These are phyloP conservation scores for Oreochromis aureus DNA, from an alignment of 2,113 vertebrate species.

Conservation along the genomic window DNA sequence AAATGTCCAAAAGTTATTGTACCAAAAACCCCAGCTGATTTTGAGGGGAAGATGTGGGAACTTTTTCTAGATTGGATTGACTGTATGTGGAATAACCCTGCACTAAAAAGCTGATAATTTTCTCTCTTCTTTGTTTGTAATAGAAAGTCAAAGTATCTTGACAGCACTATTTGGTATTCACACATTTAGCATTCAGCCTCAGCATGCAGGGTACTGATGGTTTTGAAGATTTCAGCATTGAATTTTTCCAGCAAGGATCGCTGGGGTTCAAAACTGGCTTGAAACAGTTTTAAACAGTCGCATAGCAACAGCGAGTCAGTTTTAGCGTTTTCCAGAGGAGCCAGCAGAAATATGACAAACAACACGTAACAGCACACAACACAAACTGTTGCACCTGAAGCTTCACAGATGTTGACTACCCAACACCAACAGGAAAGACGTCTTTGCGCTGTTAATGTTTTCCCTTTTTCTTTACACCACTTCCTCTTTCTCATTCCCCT, in stretches of 20 bases:
- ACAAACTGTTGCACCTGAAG: not conserved
- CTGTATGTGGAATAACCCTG: not conserved
- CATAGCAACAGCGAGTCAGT: conserved; percentile 35
- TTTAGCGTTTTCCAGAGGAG: not conserved
- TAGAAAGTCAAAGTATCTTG: not conserved
- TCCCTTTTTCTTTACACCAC: not conserved
- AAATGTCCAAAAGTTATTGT: not conserved
- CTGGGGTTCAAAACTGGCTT: not conserved
- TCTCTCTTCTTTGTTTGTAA: not conserved
- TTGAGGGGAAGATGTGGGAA: not conserved
- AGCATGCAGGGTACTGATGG: not conserved
- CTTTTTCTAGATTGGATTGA: not conserved
- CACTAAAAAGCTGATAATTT: not conserved
- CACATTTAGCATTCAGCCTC: not conserved
- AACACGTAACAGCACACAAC: not conserved
- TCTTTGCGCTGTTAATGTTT: not conserved
- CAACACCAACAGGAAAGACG: not conserved
- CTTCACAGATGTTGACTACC: not conserved
- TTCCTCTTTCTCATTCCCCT: not conserved
- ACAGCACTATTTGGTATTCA: not conserved
- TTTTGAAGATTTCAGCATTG: not conserved
- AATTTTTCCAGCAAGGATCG: conserved; percentile 5
- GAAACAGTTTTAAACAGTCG: conserved; percentile 24
- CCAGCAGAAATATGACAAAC: not conserved
- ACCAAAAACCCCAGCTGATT: not conserved